Conservation (phyloP, 2,113 vertebrate genomes). For the Ctenodactylus gundi region DNA sequence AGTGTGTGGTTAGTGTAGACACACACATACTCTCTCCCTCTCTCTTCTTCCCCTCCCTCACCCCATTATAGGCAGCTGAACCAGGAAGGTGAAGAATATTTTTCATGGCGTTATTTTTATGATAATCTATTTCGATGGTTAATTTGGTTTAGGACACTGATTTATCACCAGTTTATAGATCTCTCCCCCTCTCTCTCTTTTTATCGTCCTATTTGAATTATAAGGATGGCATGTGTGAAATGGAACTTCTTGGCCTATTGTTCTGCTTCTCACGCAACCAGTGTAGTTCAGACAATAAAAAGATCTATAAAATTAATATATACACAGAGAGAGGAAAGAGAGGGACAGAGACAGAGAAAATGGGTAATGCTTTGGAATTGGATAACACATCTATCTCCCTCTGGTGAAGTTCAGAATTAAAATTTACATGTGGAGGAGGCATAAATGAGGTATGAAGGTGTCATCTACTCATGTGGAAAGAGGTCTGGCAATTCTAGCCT, state of each 20-base stretch:
- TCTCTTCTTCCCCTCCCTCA: slow-evolving; percentile 27
- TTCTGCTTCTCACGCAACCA: slow-evolving; percentile 88
- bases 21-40: not conserved
- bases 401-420: slow-evolving; percentile 79
- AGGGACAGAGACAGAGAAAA: slow-evolving; percentile 84
- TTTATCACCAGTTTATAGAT: slow-evolving; percentile 89
- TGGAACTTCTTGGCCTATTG: slow-evolving; percentile 88
- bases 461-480: slow-evolving; percentile 63
- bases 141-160: slow-evolving; percentile 86
- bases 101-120: slow-evolving; percentile 87
- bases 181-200: slow-evolving; percentile 84
- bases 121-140: slow-evolving; percentile 86
- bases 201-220: slow-evolving; percentile 85
- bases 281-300: slow-evolving; percentile 88
- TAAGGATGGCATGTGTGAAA: slow-evolving; percentile 87
- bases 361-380: slow-evolving; percentile 82
- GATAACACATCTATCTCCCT: slow-evolving; percentile 82
- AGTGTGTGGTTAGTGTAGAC: not conserved
- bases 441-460: slow-evolving; percentile 71
- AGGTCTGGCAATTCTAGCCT: slow-evolving; percentile 53
- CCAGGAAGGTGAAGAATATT: slow-evolving; percentile 84
- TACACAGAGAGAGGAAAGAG: slow-evolving; percentile 84
- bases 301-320: slow-evolving; percentile 91
- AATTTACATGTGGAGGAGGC: slow-evolving; percentile 78
- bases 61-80: slow-evolving; percentile 46